Percentiles rank a stretch among this genome's conserved stretches.
Evolutionary conservation across 1,140 invertebrate species (phyloP).

Genomic region (Pinna nobilis): DNA sequence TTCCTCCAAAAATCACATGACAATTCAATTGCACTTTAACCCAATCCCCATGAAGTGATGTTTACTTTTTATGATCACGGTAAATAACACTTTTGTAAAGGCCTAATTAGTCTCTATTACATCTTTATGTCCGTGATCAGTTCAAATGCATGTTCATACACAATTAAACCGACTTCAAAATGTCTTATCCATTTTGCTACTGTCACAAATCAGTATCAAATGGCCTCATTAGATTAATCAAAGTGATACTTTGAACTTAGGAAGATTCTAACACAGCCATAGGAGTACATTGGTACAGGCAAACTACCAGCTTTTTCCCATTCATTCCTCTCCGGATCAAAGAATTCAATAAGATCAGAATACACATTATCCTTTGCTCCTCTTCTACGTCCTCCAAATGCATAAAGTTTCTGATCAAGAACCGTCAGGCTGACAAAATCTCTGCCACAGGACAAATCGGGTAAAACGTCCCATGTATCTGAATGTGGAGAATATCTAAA

Average conservation of each 20-base stretch:
- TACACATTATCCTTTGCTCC: slow-evolving; percentile 69
- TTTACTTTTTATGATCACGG: no score
- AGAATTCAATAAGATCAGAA: slow-evolving; percentile 66
- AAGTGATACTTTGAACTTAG: slow-evolving; percentile 40
- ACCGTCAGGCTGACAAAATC: slow-evolving; percentile 70
- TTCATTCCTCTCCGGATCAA: slow-evolving; percentile 53
- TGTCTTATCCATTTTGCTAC: no score
- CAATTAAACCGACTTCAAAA: no score
- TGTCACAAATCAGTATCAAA: no score
- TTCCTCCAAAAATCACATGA: no score
- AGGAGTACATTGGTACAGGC: slow-evolving; percentile 69
- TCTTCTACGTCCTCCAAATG: slow-evolving; percentile 64
- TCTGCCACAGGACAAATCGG: slow-evolving; percentile 62
- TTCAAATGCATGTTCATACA: no score
- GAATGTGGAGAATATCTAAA: slow-evolving; percentile 60
- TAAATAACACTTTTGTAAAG: no score
- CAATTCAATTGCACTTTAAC: no score
- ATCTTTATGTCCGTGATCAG: no score
- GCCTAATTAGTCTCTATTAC: no score
- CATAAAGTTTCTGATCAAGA: slow-evolving; percentile 67
- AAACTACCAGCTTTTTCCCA: slow-evolving; percentile 64
- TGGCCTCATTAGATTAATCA: no score
- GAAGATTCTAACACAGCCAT: slow-evolving; percentile 68
- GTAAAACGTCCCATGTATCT: slow-evolving; percentile 63
- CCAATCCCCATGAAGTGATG: no score